A percentile compares a stretch with the other conserved stretches of the same genome.
Conservation (phyloP, 2,113 vertebrate genomes). For the Aramus guarauna region DNA sequence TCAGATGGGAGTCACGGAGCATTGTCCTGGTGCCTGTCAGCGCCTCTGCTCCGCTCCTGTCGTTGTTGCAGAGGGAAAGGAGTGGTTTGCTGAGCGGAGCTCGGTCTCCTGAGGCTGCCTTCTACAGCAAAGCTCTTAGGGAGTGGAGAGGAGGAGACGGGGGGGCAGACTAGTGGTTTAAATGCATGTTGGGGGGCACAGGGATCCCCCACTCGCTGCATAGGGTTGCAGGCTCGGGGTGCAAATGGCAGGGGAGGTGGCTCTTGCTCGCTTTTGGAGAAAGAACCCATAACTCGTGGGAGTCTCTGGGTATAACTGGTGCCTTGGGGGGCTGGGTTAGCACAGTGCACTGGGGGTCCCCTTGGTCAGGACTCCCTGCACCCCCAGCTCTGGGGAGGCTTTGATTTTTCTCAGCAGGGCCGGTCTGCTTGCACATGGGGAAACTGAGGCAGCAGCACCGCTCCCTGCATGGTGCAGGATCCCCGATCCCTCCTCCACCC, state of each 20-base stretch:
- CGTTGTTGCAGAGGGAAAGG: neutral
- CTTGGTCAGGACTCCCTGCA: neutral
- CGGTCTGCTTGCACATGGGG: neutral
- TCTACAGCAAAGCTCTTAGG: neutral
- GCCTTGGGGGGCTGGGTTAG: neutral
- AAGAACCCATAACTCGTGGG: fast-evolving
- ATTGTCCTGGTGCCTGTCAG: neutral
- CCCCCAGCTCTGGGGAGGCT: neutral
- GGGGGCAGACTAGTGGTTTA: neutral
- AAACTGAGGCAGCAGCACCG: neutral
- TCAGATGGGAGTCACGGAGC: neutral
- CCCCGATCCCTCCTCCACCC: neutral
- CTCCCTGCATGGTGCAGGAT: neutral
- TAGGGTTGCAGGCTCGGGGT: neutral
- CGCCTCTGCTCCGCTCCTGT: neutral
- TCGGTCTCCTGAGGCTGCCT: neutral
- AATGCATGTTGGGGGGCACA: neutral
- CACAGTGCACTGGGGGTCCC: neutral
- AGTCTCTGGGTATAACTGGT: neutral
- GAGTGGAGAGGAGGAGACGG: neutral
- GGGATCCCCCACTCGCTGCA: too few species aligned
- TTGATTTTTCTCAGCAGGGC: neutral
- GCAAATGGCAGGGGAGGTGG: neutral
- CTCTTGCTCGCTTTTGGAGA: neutral
- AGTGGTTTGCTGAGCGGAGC: neutral